Evolutionary conservation across 2,797 vertebrate species (phyloP), one percentile per base, ranked within the genome.

Genomic region (Loriculus beryllinus): DNA sequence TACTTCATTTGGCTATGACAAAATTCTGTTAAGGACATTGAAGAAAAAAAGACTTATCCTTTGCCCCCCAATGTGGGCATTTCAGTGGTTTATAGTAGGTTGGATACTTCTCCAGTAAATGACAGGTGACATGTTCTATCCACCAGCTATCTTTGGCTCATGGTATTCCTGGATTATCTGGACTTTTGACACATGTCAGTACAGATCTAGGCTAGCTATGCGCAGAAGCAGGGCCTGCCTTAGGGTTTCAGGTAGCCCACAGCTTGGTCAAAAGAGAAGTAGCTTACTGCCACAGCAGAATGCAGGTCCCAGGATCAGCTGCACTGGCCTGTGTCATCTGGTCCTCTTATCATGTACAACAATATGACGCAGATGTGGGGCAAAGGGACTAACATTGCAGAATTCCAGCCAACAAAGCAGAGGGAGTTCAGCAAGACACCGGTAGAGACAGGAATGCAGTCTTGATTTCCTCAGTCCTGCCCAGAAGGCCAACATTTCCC

Each of bases 301-400:
- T 0, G 2, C 8, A 13, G 60, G 39, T n/a, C 12, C 26, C 3
- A 6, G 1, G 13, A 37, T 43, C 26, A 57, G 49, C n/a, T 35
- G 29, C 37, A 25, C n/a, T 48, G 37, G 17, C 7, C 18, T 37
- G 28, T 0, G 1, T 35, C 35, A 56, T 20, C 11, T 0, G 0
- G 20, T 12, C 45, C 11, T 51, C 29, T 69, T 12, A 56, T 6
- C 12, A 9, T 0, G 0, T 5, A 17, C 12, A 52, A 13, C 6
- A 78, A 2, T 2, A 26, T 1, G 11, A 59, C 26, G n/a, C 6
- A 42, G 42, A 84, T 15, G 18, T 54, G 43, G 3, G 43, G 4
- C 15, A 33, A 28, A 83, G 10, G 2, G 8, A 78, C 14, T 28
- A 28, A 29, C 14, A 26, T 4, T 19, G 42, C 40, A 67, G 12